phyloP scores from a whole-genome alignment of 1,140 invertebrate species.

The Mizuhopecten yessoensis region DNA sequence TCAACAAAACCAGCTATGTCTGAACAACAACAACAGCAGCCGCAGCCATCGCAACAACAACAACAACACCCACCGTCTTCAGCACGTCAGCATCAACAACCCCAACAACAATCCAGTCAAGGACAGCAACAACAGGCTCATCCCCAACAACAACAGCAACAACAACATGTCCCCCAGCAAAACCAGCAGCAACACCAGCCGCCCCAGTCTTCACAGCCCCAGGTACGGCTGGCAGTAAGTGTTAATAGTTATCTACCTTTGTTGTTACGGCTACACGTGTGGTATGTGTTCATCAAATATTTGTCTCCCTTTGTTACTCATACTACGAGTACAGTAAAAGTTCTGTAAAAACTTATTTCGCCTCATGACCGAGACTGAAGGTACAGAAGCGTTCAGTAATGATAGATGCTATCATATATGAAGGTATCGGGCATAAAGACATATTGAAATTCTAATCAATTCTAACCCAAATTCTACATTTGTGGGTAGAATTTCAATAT shows the following conservation, averaged over 20 bases:
- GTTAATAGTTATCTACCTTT: not conserved
- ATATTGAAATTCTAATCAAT: too few species aligned
- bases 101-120: slow-evolving; percentile 22
- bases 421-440: too few species aligned
- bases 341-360: too few species aligned
- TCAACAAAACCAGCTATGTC: not conserved
- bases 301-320: too few species aligned
- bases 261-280: not conserved
- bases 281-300: too few species aligned
- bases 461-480: too few species aligned
- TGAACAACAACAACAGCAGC: slow-evolving; percentile 43
- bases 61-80: not conserved
- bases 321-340: too few species aligned
- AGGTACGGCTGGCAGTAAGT: slow-evolving; percentile 2
- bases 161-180: slow-evolving; percentile 25
- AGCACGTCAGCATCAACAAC: not conserved
- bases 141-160: slow-evolving; percentile 44
- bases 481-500: too few species aligned
- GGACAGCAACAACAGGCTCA: slow-evolving; percentile 45
- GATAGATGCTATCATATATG: too few species aligned
- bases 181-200: slow-evolving; percentile 40
- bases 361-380: too few species aligned
- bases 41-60: not conserved
- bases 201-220: slow-evolving; percentile 34
- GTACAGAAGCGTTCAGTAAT: too few species aligned